A percentile compares a stretch with the other conserved stretches of the same genome.
Evolutionary conservation across 2,888 invertebrate genomes (phyloP).

Genomic region (Tetragonula carbonaria): DNA sequence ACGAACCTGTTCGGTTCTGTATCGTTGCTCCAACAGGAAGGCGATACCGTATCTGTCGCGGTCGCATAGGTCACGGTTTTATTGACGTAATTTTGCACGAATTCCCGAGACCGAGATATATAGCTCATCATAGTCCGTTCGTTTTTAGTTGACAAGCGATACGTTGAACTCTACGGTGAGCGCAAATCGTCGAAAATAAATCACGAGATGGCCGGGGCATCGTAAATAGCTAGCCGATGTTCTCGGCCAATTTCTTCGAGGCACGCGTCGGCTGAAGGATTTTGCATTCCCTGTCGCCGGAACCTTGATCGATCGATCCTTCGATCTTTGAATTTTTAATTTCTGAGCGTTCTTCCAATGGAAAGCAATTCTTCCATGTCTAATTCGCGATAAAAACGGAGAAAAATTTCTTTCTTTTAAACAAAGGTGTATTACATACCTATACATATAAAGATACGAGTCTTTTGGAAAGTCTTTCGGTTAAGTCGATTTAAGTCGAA

Average conservation of each 20-base stretch:
- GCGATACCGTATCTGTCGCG: neutral
- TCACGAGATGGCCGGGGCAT: no score
- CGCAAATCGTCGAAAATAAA: neutral
- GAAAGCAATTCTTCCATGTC: neutral
- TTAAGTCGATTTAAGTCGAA: neutral
- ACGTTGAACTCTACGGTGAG: neutral
- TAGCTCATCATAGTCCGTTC: no score
- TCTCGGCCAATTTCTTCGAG: neutral
- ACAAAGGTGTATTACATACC: no score
- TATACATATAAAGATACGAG: no score
- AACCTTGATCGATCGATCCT: neutral
- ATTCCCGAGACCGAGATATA: neutral
- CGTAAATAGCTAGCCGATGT: slow-evolving; percentile 8
- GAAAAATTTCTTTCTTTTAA: no score
- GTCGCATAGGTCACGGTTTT: slow-evolving; percentile 33
- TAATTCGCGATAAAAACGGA: neutral
- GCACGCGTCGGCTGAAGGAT: neutral
- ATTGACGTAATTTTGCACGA: slow-evolving; percentile 20
- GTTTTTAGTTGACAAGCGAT: neutral
- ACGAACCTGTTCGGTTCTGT: neutral
- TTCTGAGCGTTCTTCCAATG: neutral
- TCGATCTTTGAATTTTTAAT: neutral
- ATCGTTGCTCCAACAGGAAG: neutral
- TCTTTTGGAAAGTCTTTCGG: no score
- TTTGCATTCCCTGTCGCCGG: neutral